A percentile compares a stretch with the other conserved stretches of the same genome.
Evolutionary conservation across 2,797 vertebrate genomes (phyloP).

Genomic region (Eulemur mongoz): DNA sequence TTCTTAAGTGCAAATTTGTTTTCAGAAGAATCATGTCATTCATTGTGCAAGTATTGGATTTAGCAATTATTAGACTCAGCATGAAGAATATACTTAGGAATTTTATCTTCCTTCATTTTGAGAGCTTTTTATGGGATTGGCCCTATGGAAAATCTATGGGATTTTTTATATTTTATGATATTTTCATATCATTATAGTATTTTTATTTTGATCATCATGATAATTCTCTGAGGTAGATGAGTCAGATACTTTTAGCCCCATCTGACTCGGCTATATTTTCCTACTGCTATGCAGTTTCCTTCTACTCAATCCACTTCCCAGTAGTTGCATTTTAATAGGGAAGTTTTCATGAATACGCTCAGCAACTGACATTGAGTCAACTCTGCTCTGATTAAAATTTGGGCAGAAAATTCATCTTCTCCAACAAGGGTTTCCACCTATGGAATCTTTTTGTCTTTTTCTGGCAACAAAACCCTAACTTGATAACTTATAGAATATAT

Average conservation of each 20-base stretch:
- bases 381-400: neutral
- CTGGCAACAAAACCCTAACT: neutral
- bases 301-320: neutral
- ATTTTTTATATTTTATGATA: neutral
- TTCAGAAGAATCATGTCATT: neutral
- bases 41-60: neutral
- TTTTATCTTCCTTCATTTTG: slow-evolving; percentile 4
- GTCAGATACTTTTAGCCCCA: neutral
- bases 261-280: neutral
- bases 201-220: neutral
- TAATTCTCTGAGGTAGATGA: neutral
- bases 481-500: neutral
- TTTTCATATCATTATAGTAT: neutral
- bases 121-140: neutral
- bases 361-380: neutral
- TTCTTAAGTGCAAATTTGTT: slow-evolving; percentile 26
- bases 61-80: neutral
- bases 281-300: neutral
- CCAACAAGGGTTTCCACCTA: neutral
- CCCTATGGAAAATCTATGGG: neutral
- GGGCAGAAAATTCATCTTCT: neutral
- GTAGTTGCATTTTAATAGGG: neutral
- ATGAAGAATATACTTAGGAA: neutral
- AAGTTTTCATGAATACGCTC: neutral
- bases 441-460: neutral